Evolutionary conservation across 2,113 vertebrate species (phyloP), one percentile per base, ranked within the genome.

Genomic region (Pelvicachromis taeniatus): DNA sequence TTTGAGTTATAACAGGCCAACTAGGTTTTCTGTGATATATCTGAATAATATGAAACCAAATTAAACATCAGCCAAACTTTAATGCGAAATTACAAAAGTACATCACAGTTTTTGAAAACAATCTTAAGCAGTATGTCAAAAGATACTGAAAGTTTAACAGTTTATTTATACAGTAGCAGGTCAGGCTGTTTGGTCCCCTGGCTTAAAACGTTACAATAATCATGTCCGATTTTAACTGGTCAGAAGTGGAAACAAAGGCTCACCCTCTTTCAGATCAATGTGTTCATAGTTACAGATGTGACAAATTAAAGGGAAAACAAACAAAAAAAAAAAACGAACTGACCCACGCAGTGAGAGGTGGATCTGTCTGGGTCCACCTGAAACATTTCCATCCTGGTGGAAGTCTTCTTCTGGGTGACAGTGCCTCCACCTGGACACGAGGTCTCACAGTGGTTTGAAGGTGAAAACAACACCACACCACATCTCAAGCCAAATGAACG

Each of bases 91-190:
- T 70, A 75, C 45, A 75, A 73, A 77, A 78, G 19, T 38, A 78
- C 77, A 55, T 38, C 33, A 77, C 29, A 38, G 75, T 23, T 54
- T 78, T 19, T 23, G 53, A 78, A 55, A 75, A 75, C 70, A 9
- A 13, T 75, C 45, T 78, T 56, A 55, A 40, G 29, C 45, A 65
- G 14, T 12, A 42, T 16, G 26, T 63, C 21, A 42, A 52, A 45
- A 75, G 53, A 59, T 40, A 50, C 54, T 52, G 31, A 53, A 80
- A 3, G 50, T 85, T 79, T 56, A 90, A 82, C 73, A 83, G 78
- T 94, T 95, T 89, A 89, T 93, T 91, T 79, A 35, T 88, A 92
- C 85, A 89, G 87, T 86, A 89, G 83, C 54, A 73, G 82, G 85
- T 21, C 54, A 83, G 29, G 78, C 90, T 77, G 83, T 93, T 94